phyloP scores from a whole-genome alignment of 2,797 vertebrate genomes.

The Brachyrhaphis roseni region DNA sequence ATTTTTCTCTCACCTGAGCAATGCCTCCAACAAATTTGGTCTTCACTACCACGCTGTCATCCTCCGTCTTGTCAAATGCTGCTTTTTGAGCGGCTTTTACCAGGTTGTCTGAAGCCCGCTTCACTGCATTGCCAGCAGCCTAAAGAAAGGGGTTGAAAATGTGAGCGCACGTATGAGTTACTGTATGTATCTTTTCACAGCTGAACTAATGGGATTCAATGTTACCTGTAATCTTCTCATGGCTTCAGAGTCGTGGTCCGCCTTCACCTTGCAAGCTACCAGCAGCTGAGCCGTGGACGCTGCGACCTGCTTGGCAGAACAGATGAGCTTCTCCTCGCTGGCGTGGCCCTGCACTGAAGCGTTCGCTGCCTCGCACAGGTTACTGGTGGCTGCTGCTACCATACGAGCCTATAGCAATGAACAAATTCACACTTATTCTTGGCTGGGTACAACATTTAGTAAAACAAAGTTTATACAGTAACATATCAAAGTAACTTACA shows the following conservation, averaged over 20 bases:
- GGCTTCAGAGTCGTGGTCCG: slow-evolving; percentile 95
- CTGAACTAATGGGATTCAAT: not conserved
- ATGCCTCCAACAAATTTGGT: slow-evolving; percentile 99
- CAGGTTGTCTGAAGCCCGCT: slow-evolving; percentile 97
- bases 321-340: slow-evolving; percentile 99
- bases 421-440: not conserved
- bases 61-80: slow-evolving; percentile 94
- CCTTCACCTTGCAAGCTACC: slow-evolving; percentile 98
- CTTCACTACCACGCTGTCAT: slow-evolving; percentile 95
- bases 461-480: not conserved
- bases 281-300: slow-evolving; percentile 96
- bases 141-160: slow-evolving; percentile 56
- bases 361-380: slow-evolving; percentile 96
- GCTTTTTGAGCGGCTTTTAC: slow-evolving; percentile 97
- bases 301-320: slow-evolving; percentile 96
- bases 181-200: rapidly evolving
- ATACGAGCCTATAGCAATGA: slow-evolving; percentile 86
- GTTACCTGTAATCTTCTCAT: slow-evolving; percentile 96
- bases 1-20: slow-evolving; percentile 88
- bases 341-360: slow-evolving; percentile 97
- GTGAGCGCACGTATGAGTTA: slow-evolving; percentile 9
- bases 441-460: not conserved
- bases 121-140: slow-evolving; percentile 97
- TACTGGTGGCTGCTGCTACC: slow-evolving; percentile 98
- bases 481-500: slow-evolving; percentile 79